Percentiles rank a stretch among this genome's conserved stretches.
These are phyloP conservation scores for Rhabdophis nuchalis DNA, from an alignment of 2,797 vertebrate species.

Conservation along the genomic window DNA sequence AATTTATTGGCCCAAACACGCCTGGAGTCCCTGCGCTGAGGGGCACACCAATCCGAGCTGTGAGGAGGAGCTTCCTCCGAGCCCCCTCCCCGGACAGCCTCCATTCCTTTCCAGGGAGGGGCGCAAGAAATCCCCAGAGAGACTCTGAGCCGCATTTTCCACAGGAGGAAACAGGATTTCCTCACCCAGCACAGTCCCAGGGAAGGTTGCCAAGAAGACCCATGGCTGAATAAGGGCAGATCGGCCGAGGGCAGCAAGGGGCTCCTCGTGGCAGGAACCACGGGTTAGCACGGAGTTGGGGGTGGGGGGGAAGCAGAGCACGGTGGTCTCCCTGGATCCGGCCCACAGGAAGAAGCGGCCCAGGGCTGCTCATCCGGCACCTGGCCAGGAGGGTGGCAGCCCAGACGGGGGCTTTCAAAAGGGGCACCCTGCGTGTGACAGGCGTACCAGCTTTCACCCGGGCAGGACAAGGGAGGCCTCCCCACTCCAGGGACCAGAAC, in stretches of 20 bases:
- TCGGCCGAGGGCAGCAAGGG: conserved; percentile 41
- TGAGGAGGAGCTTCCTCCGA: not conserved
- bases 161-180: conserved; percentile 68
- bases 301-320: not conserved
- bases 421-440: not conserved
- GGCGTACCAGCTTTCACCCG: not conserved
- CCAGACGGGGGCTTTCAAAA: not conserved
- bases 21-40: not conserved
- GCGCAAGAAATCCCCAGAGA: conserved; percentile 42
- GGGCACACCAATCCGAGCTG: not conserved
- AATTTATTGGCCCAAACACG: not conserved
- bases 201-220: conserved; percentile 70
- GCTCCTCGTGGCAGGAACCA: conserved; percentile 44
- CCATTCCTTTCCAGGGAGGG: not conserved
- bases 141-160: conserved; percentile 33
- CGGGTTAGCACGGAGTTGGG: not conserved
- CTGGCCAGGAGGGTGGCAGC: not conserved
- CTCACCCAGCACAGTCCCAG: conserved; percentile 66
- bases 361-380: not conserved
- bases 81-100: not conserved
- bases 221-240: conserved; percentile 71
- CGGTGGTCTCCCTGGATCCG: not conserved
- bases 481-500: not conserved
- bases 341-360: not conserved
- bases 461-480: not conserved